These are phyloP conservation scores for Spea multiplicata DNA, from an alignment of 2,113 vertebrate species.

Conservation along the genomic window DNA sequence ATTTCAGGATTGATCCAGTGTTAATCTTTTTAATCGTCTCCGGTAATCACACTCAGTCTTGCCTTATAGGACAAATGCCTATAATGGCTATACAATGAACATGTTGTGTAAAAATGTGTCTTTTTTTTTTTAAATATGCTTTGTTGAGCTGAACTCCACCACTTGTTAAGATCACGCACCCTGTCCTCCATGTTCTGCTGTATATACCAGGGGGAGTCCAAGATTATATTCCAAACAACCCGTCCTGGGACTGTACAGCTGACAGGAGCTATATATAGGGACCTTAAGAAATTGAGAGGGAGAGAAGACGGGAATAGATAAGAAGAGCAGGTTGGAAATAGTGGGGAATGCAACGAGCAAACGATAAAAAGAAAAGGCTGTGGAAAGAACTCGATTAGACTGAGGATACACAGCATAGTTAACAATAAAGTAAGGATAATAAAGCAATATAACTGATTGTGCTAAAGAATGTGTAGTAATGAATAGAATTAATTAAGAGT, in stretches of 20 bases:
- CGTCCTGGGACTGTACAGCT: not conserved
- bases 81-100: no score
- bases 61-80: no score
- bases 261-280: slow-evolving; percentile 5
- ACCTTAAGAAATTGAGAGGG: slow-evolving; percentile 3
- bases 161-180: not conserved
- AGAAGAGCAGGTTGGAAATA: not conserved
- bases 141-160: not conserved
- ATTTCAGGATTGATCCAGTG: no score
- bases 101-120: not conserved
- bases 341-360: not conserved
- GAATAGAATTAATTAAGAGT: no score
- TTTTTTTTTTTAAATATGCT: not conserved
- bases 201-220: not conserved
- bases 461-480: no score
- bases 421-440: no score
- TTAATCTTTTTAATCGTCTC: no score
- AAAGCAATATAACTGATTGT: no score
- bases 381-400: no score
- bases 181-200: not conserved
- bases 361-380: no score
- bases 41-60: no score
- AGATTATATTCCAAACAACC: not conserved
- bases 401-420: no score
- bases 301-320: not conserved